Evolutionary conservation across 2,888 invertebrate species (phyloP), one percentile per base, ranked within the genome.

Genomic region (Cryptocephalus moraei): DNA sequence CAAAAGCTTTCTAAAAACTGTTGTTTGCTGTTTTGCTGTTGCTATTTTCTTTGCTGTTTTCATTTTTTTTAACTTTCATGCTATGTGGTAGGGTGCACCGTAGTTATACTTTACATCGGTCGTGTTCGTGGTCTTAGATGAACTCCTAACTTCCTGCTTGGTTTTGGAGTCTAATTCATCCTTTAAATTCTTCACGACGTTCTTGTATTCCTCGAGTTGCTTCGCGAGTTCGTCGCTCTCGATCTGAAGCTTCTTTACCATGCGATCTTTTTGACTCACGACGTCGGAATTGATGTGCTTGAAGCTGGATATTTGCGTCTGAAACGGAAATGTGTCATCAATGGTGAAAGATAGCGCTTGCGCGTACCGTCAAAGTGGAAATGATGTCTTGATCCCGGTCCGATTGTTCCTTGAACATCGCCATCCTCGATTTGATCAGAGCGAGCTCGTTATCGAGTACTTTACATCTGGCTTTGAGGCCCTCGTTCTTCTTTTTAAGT

Each of bases 371-470:
- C 53, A 87, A 74, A 32, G 77, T 76, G 49, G 75, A 74, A 14
- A 86, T 76, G 32, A 81, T 70, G 46, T 80, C 68, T 54, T 82
- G 80, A 56, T 83, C 82, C 55, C 77, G 78, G 33, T 74, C 75
- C 46, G 77, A 77, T 61, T 83, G 82, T 51, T 82, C 80, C 31
- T 78, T 73, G 49, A 82, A 66, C 1, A 79, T 75, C 36, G 72
- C 71, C 50, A 81, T 72, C 56, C 81, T 83, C 33, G 75, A 73
- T 61, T 80, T 80, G 32, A 78, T 68, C 0, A 70, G 71, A 1
- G 70, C 70, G 10, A 76, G 65, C 50, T 88, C 86, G 47, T 77
- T 78, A 57, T 84, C 84, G 14, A 88, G 67, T 44, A 81, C 82
- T 61, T 78, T 79, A 48, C 80, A 78, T 56, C 88, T 76, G 32